Conservation (phyloP, 2,113 vertebrate species). For the Cryptomyrus ogoouensis region DNA sequence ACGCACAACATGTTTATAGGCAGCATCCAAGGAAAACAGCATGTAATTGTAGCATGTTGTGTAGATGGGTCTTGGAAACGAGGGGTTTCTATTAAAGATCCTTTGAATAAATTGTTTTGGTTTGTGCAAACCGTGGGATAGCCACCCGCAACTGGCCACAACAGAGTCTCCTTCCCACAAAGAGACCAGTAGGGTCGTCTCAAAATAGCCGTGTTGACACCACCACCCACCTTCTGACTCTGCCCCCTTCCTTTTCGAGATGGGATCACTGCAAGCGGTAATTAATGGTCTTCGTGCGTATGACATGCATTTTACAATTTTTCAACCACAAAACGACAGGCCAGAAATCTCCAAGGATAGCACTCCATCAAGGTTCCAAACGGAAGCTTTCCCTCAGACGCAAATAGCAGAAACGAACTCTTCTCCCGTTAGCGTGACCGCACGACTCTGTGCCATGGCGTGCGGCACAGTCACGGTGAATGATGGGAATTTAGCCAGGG, state of each 20-base stretch:
- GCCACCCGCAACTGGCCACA: constrained; percentile 46
- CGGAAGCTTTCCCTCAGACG: constrained; percentile 25
- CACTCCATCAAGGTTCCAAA: constrained; percentile 22
- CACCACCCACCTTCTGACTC: not conserved
- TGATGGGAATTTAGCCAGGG: constrained; percentile 34
- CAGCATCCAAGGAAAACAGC: constrained; percentile 38
- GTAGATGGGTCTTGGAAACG: constrained; percentile 30
- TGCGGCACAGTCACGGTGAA: constrained; percentile 28
- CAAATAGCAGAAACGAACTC: constrained; percentile 24
- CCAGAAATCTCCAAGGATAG: constrained; percentile 11
- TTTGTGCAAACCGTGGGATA: constrained; percentile 37
- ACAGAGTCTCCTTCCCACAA: constrained; percentile 49
- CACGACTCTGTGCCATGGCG: constrained; percentile 24
- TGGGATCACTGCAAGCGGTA: not conserved
- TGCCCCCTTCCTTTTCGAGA: not conserved
- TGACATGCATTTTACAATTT: constrained; percentile 32
- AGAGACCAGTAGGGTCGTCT: not conserved
- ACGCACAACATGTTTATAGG: constrained; percentile 23
- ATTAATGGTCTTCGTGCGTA: constrained; percentile 31
- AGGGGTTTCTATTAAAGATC: constrained; percentile 45
- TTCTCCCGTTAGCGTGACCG: constrained; percentile 38
- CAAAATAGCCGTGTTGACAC: not conserved
- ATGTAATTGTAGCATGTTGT: constrained; percentile 15
- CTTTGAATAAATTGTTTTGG: constrained; percentile 47
- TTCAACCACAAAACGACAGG: constrained; percentile 23